Percentiles rank a stretch among this genome's conserved stretches.
phyloP scores from a whole-genome alignment of 1,140 invertebrate species.

The Aphaenogaster floridana region DNA sequence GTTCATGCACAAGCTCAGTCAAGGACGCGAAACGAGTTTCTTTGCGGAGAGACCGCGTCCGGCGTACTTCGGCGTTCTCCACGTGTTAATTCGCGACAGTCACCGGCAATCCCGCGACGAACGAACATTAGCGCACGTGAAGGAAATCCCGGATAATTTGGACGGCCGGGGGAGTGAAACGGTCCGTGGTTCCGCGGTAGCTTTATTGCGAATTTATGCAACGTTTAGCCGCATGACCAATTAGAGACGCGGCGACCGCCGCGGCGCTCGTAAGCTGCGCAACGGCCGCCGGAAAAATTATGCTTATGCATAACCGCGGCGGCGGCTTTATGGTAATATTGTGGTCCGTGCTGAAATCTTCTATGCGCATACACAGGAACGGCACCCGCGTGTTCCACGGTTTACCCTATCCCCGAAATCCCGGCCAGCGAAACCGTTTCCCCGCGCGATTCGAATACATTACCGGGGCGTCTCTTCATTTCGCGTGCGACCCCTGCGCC shows the following conservation, averaged over 20 bases:
- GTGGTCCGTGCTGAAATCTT: constrained; percentile 85
- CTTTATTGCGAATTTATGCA: constrained; percentile 86
- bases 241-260: constrained; percentile 81
- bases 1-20: neutral
- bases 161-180: constrained; percentile 66
- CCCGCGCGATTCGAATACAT: constrained; percentile 81
- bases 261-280: constrained; percentile 76
- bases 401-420: constrained; percentile 33
- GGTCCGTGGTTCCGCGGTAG: constrained; percentile 71
- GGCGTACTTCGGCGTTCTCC: neutral
- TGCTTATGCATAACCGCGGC: constrained; percentile 84
- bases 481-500: constrained; percentile 34
- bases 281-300: constrained; percentile 83
- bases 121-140: constrained; percentile 69
- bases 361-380: constrained; percentile 80
- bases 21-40: constrained; percentile 3
- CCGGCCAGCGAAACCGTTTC: constrained; percentile 43
- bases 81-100: constrained; percentile 54
- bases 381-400: constrained; percentile 25
- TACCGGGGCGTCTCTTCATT: constrained; percentile 82
- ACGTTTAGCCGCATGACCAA: constrained; percentile 84
- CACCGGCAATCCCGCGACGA: constrained; percentile 63
- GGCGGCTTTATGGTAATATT: constrained; percentile 85
- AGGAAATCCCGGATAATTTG: constrained; percentile 80
- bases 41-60: neutral